Evolutionary conservation across 2,113 vertebrate genomes (phyloP).

Genomic region (Brachyhypopomus gauderio): DNA sequence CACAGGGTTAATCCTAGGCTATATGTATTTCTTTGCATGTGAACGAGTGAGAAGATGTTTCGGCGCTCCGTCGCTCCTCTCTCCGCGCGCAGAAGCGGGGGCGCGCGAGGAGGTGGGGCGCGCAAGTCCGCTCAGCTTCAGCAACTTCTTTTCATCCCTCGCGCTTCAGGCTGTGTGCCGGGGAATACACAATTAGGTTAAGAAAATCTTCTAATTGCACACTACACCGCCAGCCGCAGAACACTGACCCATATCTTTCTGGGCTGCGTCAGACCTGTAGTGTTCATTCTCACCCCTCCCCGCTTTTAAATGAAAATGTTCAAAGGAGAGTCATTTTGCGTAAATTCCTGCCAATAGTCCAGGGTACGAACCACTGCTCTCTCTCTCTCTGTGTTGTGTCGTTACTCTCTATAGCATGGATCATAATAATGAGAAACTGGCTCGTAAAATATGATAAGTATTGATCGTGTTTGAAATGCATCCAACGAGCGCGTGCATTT

Average conservation of each 20-base stretch:
- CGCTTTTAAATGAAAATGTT: not conserved
- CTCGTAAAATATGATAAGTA: conserved; percentile 40
- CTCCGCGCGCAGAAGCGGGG: conserved; percentile 65
- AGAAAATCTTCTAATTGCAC: conserved; percentile 32
- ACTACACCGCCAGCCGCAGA: not conserved
- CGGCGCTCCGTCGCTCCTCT: conserved; percentile 56
- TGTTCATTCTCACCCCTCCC: not conserved
- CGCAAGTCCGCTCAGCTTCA: conserved; percentile 66
- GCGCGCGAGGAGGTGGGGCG: conserved; percentile 72
- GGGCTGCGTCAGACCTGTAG: not conserved
- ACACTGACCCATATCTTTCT: not conserved
- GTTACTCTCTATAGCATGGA: conserved; percentile 23
- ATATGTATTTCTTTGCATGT: conserved; percentile 35
- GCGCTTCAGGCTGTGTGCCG: conserved; percentile 45
- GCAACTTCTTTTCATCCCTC: conserved; percentile 67
- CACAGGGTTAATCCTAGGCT: conserved; percentile 51
- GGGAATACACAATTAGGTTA: conserved; percentile 40
- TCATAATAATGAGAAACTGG: conserved; percentile 34
- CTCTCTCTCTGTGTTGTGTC: conserved; percentile 6
- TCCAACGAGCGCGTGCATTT: conserved; percentile 13
- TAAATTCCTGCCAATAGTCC: not conserved
- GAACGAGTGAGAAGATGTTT: conserved; percentile 34
- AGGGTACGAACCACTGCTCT: not conserved
- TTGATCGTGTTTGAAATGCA: conserved; percentile 39
- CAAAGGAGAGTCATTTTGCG: not conserved